A percentile compares a stretch with the other conserved stretches of the same genome.
These are phyloP conservation scores for Tigriopus californicus DNA, from an alignment of 2,888 invertebrate genomes.

Conservation along the genomic window DNA sequence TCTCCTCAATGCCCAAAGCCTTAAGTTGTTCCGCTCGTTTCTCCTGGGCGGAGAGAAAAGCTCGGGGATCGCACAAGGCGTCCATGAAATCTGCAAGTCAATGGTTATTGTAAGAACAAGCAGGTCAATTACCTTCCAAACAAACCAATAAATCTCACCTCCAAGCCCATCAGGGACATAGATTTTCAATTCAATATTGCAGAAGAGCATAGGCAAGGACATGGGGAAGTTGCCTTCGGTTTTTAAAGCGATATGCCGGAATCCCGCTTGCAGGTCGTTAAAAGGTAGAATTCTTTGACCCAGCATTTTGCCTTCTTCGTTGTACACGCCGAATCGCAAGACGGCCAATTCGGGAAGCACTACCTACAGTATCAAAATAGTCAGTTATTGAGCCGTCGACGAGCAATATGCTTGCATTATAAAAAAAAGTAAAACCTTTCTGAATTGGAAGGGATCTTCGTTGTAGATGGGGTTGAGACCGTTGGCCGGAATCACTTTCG, in stretches of 20 bases:
- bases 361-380: constrained; percentile 36
- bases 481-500: constrained; percentile 86
- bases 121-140: constrained; percentile 30
- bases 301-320: constrained; percentile 85
- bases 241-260: constrained; percentile 86
- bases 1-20: constrained; percentile 79
- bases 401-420: too few relatives aligned
- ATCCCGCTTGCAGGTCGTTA: constrained; percentile 93
- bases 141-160: constrained; percentile 20
- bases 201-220: constrained; percentile 96
- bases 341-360: constrained; percentile 95
- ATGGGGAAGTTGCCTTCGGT: constrained; percentile 98
- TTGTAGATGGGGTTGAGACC: constrained; percentile 98
- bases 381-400: too few relatives aligned
- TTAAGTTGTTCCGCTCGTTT: constrained; percentile 80
- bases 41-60: constrained; percentile 68
- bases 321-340: constrained; percentile 91
- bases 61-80: constrained; percentile 81
- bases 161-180: constrained; percentile 98
- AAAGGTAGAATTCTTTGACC: constrained; percentile 93
- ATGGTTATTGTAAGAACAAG: too few relatives aligned
- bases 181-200: constrained; percentile 95
- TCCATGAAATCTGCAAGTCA: constrained; percentile 86
- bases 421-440: too few relatives aligned
- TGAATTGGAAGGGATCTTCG: constrained; percentile 91